Base-by-base conservation (phyloP, 2,113 vertebrate genomes). In the Fulica atra region DNA sequence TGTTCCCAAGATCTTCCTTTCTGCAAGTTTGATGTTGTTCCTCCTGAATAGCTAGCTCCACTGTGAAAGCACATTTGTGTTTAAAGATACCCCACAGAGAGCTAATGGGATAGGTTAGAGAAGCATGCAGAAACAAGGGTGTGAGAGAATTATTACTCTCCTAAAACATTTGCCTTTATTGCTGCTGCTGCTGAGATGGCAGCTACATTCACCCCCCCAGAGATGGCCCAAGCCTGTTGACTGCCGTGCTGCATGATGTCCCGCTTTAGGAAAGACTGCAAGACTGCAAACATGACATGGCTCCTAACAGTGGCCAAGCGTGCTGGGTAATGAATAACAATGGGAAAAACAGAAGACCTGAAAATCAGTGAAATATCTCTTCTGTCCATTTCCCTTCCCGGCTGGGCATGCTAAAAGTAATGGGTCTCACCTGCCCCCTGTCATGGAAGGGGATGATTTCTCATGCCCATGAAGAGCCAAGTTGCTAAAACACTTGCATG, bases 401-500 rank as follows among this genome's bases (percentile, higher is more conserved):
- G 6, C 19, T 42, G 33, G 28, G 20, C 16, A 59, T 65, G 25
- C 13, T 8, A 17, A 9, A 56, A n/a, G 3, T n/a, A 61, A n/a
- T 24, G 53, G 25, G 31, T 56, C 46, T 79, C 12, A 50, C 6
- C 13, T 63, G 17, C 42, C 16, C 14, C 5, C 23, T 77, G 29
- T 13, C 3, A 0, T 35, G 20, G 2, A 2, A 21, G 3, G 4
- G 20, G 2, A 5, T 54, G 36, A 50, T 73, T 83, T 83, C 20
- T 80, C 33, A 61, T 5, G 9, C 4, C 36, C 35, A 11, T 24
- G 36, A 48, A 29, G 9, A 48, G 16, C 21, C 21, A 84, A 79
- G n/a, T 25, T 74, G 13, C 36, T 74, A 21, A 80, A 26, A 35
- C 26, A 36, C 29, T 29, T 38, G 8, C 21, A 48, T 26, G 44